Evolutionary conservation across 2,888 invertebrate species (phyloP).

Genomic region (Epinotia bilunana): DNA sequence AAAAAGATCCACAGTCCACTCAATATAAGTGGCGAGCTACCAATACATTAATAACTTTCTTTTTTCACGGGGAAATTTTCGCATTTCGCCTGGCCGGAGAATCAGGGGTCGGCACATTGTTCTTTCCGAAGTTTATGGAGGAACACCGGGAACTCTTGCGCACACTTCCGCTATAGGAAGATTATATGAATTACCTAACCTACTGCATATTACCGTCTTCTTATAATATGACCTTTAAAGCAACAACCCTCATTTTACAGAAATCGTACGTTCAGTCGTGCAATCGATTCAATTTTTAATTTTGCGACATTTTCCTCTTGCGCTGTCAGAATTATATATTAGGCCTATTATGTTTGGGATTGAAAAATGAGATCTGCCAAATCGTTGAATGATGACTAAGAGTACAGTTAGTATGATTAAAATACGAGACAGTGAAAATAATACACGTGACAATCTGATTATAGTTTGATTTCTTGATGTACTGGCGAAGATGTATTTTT

Average conservation of each 20-base stretch:
- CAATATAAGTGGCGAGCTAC: too few relatives aligned
- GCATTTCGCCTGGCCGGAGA: too few relatives aligned
- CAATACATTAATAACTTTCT: too few relatives aligned
- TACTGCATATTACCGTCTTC: background rate
- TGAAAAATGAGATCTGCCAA: constrained; percentile 37
- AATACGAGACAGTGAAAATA: constrained; percentile 7
- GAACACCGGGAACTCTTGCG: too few relatives aligned
- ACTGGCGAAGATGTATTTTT: background rate
- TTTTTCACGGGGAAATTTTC: too few relatives aligned
- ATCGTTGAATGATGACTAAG: constrained; percentile 38
- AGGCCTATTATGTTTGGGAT: constrained; percentile 28
- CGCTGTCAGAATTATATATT: constrained; percentile 38
- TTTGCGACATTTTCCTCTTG: constrained; percentile 33
- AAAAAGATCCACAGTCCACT: too few relatives aligned
- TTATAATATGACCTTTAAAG: background rate
- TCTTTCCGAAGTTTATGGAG: too few relatives aligned
- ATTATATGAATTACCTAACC: too few relatives aligned
- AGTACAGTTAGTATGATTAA: constrained; percentile 23
- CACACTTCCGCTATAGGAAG: too few relatives aligned
- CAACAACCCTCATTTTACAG: constrained; percentile 12
- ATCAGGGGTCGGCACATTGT: too few relatives aligned
- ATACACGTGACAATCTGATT: constrained; percentile 1
- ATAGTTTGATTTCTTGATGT: background rate
- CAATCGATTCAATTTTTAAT: constrained; percentile 2
- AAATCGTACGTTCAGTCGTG: constrained; percentile 9